Conservation (phyloP, 1,140 invertebrate species). For the Drosophila varians region DNA sequence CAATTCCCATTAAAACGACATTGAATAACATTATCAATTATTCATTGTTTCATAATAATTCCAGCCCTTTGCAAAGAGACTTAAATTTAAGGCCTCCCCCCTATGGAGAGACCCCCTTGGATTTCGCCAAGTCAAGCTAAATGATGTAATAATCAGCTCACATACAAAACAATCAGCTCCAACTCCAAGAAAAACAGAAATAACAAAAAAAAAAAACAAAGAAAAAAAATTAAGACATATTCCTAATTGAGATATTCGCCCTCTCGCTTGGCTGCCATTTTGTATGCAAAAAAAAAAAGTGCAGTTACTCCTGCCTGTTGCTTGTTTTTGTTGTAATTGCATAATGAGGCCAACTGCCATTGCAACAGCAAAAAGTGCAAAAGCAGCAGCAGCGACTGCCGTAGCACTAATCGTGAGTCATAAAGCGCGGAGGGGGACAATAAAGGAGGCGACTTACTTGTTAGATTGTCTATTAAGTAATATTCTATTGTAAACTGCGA, state of each 20-base stretch:
- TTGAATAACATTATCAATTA: conserved; percentile 32
- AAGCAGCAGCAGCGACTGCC: too few species aligned
- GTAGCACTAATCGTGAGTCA: conserved; percentile 41
- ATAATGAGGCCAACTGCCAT: conserved; percentile 61
- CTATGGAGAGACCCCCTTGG: background rate
- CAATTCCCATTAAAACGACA: conserved; percentile 1
- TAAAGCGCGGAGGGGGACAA: conserved; percentile 22
- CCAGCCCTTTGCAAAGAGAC: too few species aligned
- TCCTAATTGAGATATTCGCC: conserved; percentile 38
- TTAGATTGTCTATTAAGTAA: conserved; percentile 71
- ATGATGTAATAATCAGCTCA: conserved; percentile 61
- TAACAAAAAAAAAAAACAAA: background rate
- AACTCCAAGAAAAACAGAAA: conserved; percentile 11
- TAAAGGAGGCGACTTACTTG: conserved; percentile 12
- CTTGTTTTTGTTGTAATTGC: conserved; percentile 49
- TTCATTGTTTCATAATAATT: conserved; percentile 34
- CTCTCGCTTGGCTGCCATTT: conserved; percentile 3
- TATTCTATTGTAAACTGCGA: conserved; percentile 77
- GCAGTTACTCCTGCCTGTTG: conserved; percentile 10
- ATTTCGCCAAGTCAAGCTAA: conserved; percentile 43
- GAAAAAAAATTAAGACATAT: conserved; percentile 21
- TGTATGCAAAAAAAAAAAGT: conserved; percentile 11
- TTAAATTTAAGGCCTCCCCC: too few species aligned
- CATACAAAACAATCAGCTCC: background rate
- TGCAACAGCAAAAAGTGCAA: conserved; percentile 22